These are phyloP conservation scores for Papilio glaucus DNA, from an alignment of 1,140 invertebrate species.

Conservation along the genomic window DNA sequence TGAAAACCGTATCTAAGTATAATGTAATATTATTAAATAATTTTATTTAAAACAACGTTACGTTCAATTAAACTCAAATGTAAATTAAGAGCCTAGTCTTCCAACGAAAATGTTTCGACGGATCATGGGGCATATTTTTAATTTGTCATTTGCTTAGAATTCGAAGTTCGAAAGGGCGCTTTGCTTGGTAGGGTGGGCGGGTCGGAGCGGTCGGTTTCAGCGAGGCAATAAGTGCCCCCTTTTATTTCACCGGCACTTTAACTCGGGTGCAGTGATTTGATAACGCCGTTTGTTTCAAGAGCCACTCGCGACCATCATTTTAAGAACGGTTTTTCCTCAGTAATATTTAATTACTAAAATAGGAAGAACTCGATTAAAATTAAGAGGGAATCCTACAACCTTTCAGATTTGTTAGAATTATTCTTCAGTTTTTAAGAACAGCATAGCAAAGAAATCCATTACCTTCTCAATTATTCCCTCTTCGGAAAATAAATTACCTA, in stretches of 20 bases:
- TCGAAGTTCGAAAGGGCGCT: slow-evolving; percentile 26
- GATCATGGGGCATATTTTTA: slow-evolving; percentile 32
- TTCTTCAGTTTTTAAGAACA: too few relatives aligned
- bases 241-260: slow-evolving; percentile 78
- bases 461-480: too few relatives aligned
- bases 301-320: slow-evolving; percentile 64
- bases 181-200: slow-evolving; percentile 6
- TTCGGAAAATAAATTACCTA: too few relatives aligned
- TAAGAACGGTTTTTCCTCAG: slow-evolving; percentile 53
- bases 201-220: slow-evolving; percentile 44
- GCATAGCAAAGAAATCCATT: too few relatives aligned
- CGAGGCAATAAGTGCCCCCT: slow-evolving; percentile 74
- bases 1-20: too few relatives aligned
- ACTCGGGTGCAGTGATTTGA: slow-evolving; percentile 80
- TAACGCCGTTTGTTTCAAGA: slow-evolving; percentile 79
- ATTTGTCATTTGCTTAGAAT: slow-evolving; percentile 32
- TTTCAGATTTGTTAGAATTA: too few relatives aligned
- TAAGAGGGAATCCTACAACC: too few relatives aligned
- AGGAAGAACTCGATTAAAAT: not conserved
- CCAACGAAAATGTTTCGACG: slow-evolving; percentile 33
- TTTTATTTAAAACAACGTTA: too few relatives aligned
- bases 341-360: slow-evolving; percentile 41
- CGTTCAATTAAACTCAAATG: too few relatives aligned
- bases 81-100: not conserved
- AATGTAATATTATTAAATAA: too few relatives aligned